A percentile compares a stretch with the other conserved stretches of the same genome.
Conservation (phyloP, 2,113 vertebrate genomes). For the Numida meleagris region DNA sequence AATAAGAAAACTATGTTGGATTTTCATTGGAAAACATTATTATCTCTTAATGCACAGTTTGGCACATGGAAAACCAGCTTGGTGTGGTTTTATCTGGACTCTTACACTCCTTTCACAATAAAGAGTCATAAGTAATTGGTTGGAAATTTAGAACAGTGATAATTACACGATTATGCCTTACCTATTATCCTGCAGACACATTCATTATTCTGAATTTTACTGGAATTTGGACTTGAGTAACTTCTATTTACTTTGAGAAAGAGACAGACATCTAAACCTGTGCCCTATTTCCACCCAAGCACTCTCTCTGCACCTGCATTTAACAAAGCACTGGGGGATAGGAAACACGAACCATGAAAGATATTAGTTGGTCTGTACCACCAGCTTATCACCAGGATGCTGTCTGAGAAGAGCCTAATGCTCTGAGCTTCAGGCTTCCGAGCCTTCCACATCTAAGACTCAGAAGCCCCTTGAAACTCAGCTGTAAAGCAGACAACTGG, state of each 20-base stretch:
- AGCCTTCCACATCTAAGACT: background rate
- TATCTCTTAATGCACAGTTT: background rate
- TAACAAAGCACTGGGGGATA: background rate
- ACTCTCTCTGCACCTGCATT: background rate
- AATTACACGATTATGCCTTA: background rate
- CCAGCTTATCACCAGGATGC: background rate
- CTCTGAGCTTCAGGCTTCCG: background rate
- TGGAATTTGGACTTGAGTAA: background rate
- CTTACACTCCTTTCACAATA: background rate
- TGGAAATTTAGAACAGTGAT: background rate
- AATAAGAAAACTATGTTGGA: background rate
- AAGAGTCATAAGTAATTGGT: background rate
- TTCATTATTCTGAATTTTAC: background rate
- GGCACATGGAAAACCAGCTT: background rate
- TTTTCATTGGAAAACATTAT: background rate
- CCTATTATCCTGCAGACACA: background rate
- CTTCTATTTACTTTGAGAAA: background rate
- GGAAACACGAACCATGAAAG: background rate
- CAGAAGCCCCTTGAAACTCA: background rate
- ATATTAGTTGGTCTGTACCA: background rate
- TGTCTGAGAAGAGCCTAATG: background rate
- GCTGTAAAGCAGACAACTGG: background rate
- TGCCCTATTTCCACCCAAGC: background rate
- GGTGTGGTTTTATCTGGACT: background rate
- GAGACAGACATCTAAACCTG: accelerated